Percentiles rank a stretch among this genome's conserved stretches.
These are phyloP conservation scores for Arvicanthis niloticus DNA, from an alignment of 2,113 vertebrate genomes.

Conservation along the genomic window DNA sequence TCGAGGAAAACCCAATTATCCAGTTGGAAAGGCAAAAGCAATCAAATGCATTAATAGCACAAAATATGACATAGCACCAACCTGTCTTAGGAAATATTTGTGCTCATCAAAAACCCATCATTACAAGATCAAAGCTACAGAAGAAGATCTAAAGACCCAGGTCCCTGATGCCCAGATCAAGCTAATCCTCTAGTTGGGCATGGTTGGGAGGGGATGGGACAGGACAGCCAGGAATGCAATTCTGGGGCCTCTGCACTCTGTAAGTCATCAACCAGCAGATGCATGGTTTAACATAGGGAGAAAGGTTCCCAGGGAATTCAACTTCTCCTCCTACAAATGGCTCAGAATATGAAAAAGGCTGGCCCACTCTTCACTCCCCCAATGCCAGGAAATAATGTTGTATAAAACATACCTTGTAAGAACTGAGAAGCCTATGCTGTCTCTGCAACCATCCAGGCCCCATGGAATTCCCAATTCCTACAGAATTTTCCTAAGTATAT, in stretches of 20 bases:
- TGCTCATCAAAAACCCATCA: not conserved
- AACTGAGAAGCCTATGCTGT: not conserved
- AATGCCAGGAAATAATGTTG: constrained; percentile 42
- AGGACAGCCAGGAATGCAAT: not conserved
- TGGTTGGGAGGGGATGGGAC: not conserved
- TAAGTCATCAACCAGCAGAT: constrained; percentile 58
- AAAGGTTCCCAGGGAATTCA: constrained; percentile 64
- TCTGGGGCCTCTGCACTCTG: constrained; percentile 13
- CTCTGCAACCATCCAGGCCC: not conserved
- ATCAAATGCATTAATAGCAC: not conserved
- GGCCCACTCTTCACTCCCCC: constrained; percentile 28
- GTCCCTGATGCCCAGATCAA: constrained; percentile 12
- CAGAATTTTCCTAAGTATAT: not conserved
- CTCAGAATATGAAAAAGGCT: constrained; percentile 57
- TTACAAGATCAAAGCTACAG: not conserved
- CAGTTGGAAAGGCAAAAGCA: constrained; percentile 62
- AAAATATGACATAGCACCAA: not conserved
- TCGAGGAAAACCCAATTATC: constrained; percentile 53
- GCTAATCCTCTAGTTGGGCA: constrained; percentile 33
- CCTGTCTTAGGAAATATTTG: not conserved
- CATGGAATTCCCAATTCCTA: not conserved
- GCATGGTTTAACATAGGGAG: constrained; percentile 62
- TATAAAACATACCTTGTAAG: not conserved
- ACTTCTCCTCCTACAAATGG: constrained; percentile 75
- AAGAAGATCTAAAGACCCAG: not conserved